These are phyloP conservation scores for Orussus abietinus DNA, from an alignment of 1,140 invertebrate genomes.

Conservation along the genomic window DNA sequence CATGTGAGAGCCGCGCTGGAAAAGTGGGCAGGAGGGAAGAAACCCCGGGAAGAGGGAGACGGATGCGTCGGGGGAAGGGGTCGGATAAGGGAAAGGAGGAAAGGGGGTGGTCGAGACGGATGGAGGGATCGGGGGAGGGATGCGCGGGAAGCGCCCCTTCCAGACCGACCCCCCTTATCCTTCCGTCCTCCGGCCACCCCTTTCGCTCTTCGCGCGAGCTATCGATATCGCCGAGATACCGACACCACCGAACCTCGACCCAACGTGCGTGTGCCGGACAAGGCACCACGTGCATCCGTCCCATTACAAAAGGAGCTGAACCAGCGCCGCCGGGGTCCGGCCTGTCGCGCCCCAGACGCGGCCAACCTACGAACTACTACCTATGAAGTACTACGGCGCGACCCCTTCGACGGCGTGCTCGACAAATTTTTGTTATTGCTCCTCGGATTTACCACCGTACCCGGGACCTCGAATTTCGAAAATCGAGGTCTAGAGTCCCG, in stretches of 20 bases:
- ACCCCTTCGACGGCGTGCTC: no score
- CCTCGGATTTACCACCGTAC: no score
- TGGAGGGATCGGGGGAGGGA: background rate
- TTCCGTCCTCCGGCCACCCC: slow-evolving; percentile 22
- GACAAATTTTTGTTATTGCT: no score
- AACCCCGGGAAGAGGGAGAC: no score
- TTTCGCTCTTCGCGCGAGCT: slow-evolving; percentile 34
- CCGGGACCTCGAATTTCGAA: no score
- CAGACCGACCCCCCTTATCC: background rate
- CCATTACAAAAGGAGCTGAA: slow-evolving; percentile 50
- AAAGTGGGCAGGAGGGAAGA: slow-evolving; percentile 5
- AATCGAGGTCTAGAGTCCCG: no score
- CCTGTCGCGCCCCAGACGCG: no score
- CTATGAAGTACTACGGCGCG: no score
- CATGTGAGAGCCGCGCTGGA: slow-evolving; percentile 23
- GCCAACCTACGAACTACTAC: no score
- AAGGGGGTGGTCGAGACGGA: slow-evolving; percentile 11
- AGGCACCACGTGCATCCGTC: slow-evolving; percentile 45
- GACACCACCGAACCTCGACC: slow-evolving; percentile 28
- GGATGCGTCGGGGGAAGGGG: slow-evolving; percentile 8
- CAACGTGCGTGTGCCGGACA: slow-evolving; percentile 47
- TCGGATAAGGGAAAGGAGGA: slow-evolving; percentile 14
- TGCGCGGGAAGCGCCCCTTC: background rate
- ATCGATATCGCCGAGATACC: slow-evolving; percentile 41
- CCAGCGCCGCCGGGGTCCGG: slow-evolving; percentile 37